A percentile compares a stretch with the other conserved stretches of the same genome.
phyloP scores from a whole-genome alignment of 2,888 invertebrate genomes.

The Ceraclea dissimilis region DNA sequence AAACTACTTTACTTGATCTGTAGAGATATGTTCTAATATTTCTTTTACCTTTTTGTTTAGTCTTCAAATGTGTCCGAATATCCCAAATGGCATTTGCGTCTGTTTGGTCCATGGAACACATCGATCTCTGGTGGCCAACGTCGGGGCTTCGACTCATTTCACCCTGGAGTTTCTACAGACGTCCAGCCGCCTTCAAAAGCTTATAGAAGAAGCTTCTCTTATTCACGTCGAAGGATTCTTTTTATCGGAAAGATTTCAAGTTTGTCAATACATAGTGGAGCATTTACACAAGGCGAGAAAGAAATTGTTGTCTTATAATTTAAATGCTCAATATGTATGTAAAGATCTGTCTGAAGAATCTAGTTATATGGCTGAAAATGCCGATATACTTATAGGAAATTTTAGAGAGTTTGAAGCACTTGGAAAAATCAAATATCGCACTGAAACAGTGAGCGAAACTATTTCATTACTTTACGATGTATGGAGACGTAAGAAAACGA shows the following conservation, averaged over 20 bases:
- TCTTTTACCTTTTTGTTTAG: too few species aligned
- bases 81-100: slow-evolving; percentile 44
- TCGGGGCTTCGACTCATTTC: slow-evolving; percentile 47
- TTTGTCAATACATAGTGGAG: slow-evolving; percentile 38
- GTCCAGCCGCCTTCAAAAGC: slow-evolving; percentile 9
- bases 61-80: slow-evolving; percentile 13
- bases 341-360: slow-evolving; percentile 36
- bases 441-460: slow-evolving; percentile 26
- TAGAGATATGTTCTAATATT: too few species aligned
- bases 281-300: slow-evolving; percentile 34
- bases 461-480: slow-evolving; percentile 26
- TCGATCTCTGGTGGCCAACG: slow-evolving; percentile 45
- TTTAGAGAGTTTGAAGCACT: slow-evolving; percentile 44
- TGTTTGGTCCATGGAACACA: slow-evolving; percentile 40
- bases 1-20: too few species aligned
- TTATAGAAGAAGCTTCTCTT: slow-evolving; percentile 30
- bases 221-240: slow-evolving; percentile 54
- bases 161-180: slow-evolving; percentile 32
- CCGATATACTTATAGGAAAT: slow-evolving; percentile 51
- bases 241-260: slow-evolving; percentile 41
- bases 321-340: slow-evolving; percentile 49
- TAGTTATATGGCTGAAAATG: slow-evolving; percentile 36
- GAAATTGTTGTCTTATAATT: slow-evolving; percentile 44
- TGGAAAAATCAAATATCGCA: slow-evolving; percentile 30
- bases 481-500: slow-evolving; percentile 1